A percentile compares a stretch with the other conserved stretches of the same genome.
These are phyloP conservation scores for Metopolophium dirhodum DNA, from an alignment of 1,140 invertebrate genomes.

Conservation along the genomic window DNA sequence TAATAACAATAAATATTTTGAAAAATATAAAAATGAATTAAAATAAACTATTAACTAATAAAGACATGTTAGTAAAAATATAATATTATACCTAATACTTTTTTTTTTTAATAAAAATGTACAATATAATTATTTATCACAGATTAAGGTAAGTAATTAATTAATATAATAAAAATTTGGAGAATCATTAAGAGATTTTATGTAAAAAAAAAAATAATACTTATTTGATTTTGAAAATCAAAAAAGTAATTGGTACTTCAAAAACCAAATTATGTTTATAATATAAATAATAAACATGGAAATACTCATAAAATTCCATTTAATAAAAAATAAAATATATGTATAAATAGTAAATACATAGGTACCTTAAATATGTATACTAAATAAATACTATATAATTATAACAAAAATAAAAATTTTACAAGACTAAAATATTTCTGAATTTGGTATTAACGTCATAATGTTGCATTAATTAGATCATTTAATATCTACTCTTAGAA, in stretches of 20 bases:
- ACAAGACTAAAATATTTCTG: not conserved
- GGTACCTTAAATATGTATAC: not conserved
- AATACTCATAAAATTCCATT: not conserved
- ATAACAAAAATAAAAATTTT: constrained; percentile 28
- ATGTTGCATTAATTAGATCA: not conserved
- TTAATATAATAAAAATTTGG: not conserved
- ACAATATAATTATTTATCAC: constrained; percentile 34
- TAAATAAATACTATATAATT: constrained; percentile 14
- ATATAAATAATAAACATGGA: not conserved
- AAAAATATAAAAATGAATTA: not conserved
- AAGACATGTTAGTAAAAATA: not conserved
- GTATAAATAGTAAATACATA: not conserved
- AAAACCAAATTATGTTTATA: not conserved
- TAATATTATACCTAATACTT: not conserved
- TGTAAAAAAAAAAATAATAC: not conserved
- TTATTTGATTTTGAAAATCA: not conserved
- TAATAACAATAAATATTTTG: not conserved
- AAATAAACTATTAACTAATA: constrained; percentile 11
- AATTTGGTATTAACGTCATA: constrained; percentile 25
- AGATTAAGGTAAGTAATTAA: not conserved
- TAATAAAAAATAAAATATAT: not conserved
- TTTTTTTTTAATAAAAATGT: not conserved
- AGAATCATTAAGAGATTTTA: not conserved
- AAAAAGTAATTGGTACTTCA: not conserved
- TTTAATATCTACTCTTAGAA: not conserved